phyloP scores from a whole-genome alignment of 2,888 invertebrate species.

The Pycnomerus fuliginosus region DNA sequence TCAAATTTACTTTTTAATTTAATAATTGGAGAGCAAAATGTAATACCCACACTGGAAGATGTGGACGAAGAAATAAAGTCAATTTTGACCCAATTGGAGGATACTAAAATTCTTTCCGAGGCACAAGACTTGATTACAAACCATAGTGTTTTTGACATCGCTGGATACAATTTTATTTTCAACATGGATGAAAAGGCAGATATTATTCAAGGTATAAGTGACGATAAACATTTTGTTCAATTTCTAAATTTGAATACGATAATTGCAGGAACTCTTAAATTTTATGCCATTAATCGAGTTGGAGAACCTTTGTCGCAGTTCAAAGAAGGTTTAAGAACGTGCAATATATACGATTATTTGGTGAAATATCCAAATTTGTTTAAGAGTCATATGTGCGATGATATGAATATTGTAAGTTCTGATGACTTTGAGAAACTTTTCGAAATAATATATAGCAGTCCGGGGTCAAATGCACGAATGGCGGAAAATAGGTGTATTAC shows the following conservation, averaged over 20 bases:
- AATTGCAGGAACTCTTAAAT: conserved; percentile 2
- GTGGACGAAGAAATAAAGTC: conserved; percentile 13
- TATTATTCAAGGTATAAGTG: conserved; percentile 3
- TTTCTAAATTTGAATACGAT: not conserved
- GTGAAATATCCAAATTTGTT: conserved; percentile 3
- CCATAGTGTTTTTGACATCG: conserved; percentile 13
- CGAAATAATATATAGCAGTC: not conserved
- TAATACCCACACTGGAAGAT: conserved; percentile 4
- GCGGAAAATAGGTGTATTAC: conserved; percentile 1
- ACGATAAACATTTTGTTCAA: not conserved
- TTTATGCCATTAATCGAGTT: conserved; percentile 1
- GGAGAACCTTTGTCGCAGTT: conserved; percentile 1
- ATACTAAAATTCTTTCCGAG: not conserved
- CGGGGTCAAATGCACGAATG: conserved; percentile 3
- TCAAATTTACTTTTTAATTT: conserved; percentile 20
- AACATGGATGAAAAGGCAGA: conserved; percentile 2
- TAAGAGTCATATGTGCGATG: conserved; percentile 1
- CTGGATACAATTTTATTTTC: conserved; percentile 15
- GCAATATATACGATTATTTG: not conserved
- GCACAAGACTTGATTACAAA: conserved; percentile 6
- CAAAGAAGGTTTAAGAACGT: conserved; percentile 2
- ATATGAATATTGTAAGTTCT: not conserved
- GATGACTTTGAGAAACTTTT: conserved; percentile 2
- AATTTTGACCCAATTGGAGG: conserved; percentile 3
- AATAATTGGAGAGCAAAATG: conserved; percentile 8